Base-by-base conservation (phyloP, 2,888 invertebrate genomes). In the Galerucella pusilla region DNA sequence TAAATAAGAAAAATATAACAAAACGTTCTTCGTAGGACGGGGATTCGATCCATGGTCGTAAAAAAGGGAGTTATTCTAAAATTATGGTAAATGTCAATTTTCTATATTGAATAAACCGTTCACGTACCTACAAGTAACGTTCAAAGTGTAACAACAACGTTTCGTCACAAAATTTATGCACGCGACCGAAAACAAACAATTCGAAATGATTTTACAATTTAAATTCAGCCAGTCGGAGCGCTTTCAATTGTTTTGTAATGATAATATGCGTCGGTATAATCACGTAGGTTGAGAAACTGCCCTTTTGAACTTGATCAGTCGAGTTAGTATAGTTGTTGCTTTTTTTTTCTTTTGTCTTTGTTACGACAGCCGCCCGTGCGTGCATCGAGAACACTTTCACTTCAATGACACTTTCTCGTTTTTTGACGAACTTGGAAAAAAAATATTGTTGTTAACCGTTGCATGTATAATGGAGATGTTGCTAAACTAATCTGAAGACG, bases 281-380 rank as follows among this genome's bases (percentile, higher is more conserved):
- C 75, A 77, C 75, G 75, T 75, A 74, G 76, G 71, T 63, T 35
- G 72, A 57, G n/a, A n/a, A 68, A 65, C 49, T 73, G 78, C 76
- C 78, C 78, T 75, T 75, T 76, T 76, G 76, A 78, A 78, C 78
- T 78, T 76, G 75, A 71, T 70, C 14, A 12, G 4, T 57, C 57
- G 54, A 12, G 11, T 49, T n/a, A n/a, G n/a, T n/a, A n/a, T n/a
- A 12, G n/a, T 57, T 57, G 57, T 57, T 20, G 7, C 9, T 20
- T 57, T 20, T 57, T 57, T 20, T n/a, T n/a, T n/a, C 16, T 20
- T 57, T 5, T 10, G n/a, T 16, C 2, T 16, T 16, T 57, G 57
- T 57, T 20, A 20, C 57, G 16, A 57, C 57, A 57, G 16, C 57
- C 57, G 61, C n/a, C 49, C n/a, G 69, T 65, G 65, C 35, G 45